A percentile compares a stretch with the other conserved stretches of the same genome.
Conservation (phyloP, 2,888 invertebrate species). For the Craniophora ligustri region DNA sequence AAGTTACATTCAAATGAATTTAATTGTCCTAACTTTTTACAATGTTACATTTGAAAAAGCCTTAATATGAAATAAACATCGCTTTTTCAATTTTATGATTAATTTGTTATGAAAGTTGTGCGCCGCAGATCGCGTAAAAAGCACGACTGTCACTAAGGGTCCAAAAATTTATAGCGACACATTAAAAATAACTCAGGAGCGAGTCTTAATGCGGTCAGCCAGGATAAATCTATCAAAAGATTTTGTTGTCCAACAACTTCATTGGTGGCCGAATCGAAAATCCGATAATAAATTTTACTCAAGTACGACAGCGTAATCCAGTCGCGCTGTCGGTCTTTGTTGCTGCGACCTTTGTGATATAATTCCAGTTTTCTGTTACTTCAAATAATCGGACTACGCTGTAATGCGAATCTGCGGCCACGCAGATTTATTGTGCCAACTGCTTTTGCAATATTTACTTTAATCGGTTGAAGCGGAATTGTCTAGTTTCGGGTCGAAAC, state of each 20-base stretch:
- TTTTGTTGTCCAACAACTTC: constrained; percentile 89
- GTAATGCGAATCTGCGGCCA: constrained; percentile 73
- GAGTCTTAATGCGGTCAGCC: constrained; percentile 86
- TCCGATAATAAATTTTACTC: constrained; percentile 89
- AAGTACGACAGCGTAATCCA: constrained; percentile 88
- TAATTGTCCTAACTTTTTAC: constrained; percentile 31
- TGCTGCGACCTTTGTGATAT: constrained; percentile 84
- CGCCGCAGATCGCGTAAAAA: constrained; percentile 65
- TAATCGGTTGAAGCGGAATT: constrained; percentile 22
- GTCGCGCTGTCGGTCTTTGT: constrained; percentile 86
- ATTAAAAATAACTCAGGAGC: constrained; percentile 84
- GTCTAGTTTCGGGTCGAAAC: not conserved
- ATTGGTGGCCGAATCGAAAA: constrained; percentile 89
- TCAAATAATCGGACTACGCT: constrained; percentile 80
- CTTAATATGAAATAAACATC: constrained; percentile 34
- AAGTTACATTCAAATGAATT: constrained; percentile 66
- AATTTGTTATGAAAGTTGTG: constrained; percentile 47
- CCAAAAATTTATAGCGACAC: constrained; percentile 82
- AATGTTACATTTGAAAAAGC: constrained; percentile 15
- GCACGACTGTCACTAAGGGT: constrained; percentile 65
- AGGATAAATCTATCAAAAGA: constrained; percentile 89
- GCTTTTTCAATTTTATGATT: constrained; percentile 51
- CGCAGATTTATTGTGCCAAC: constrained; percentile 66
- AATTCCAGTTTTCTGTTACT: constrained; percentile 85
- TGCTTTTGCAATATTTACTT: constrained; percentile 33